Evolutionary conservation across 2,888 invertebrate genomes (phyloP).

Genomic region (Cryptophagus acutangulus): DNA sequence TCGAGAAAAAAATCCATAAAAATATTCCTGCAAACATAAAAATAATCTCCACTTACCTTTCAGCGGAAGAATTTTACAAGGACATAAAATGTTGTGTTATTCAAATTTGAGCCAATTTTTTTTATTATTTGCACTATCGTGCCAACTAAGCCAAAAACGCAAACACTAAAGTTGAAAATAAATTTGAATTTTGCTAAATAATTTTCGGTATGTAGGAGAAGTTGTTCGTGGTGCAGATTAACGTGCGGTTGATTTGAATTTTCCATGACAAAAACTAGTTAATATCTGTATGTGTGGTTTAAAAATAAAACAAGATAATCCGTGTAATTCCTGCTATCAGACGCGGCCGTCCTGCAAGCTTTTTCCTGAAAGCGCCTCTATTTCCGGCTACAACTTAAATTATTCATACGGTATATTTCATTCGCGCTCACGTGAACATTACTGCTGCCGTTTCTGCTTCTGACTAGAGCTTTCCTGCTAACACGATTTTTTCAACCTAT

Average conservation of each 20-base stretch:
- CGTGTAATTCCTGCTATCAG: no score
- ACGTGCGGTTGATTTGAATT: no score
- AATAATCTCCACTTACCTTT: slow-evolving; percentile 30
- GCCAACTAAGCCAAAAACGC: no score
- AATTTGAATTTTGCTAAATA: no score
- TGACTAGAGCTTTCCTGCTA: slow-evolving; percentile 19
- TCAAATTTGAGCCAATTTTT: slow-evolving; percentile 27
- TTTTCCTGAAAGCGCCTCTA: slow-evolving; percentile 29
- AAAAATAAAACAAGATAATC: no score
- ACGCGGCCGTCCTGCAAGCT: no score
- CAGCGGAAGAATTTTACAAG: slow-evolving; percentile 24
- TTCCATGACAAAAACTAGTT: no score
- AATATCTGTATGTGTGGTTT: no score
- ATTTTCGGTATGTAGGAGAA: no score
- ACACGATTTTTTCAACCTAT: not conserved
- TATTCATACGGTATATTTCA: slow-evolving; percentile 42
- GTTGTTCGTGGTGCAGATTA: no score
- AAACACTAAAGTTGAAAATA: no score
- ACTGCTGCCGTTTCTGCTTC: slow-evolving; percentile 26
- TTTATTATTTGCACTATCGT: no score
- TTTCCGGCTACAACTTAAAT: slow-evolving; percentile 36
- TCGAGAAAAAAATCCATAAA: slow-evolving; percentile 29
- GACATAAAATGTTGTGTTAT: slow-evolving; percentile 27
- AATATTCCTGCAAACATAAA: slow-evolving; percentile 28
- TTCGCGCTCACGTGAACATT: slow-evolving; percentile 37